Conservation (phyloP, 2,888 invertebrate species). For the Plusia festucae region DNA sequence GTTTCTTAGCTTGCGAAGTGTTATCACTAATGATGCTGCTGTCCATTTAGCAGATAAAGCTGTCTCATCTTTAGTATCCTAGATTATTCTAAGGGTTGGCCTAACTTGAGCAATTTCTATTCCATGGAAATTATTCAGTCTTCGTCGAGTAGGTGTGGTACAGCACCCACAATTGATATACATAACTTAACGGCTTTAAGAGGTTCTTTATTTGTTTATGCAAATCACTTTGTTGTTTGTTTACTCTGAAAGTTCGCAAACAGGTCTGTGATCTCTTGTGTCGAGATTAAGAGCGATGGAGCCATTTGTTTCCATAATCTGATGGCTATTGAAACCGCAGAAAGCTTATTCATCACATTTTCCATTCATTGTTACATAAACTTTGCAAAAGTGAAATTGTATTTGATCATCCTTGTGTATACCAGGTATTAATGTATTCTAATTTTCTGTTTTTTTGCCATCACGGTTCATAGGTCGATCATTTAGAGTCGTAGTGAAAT, state of each 20-base stretch:
- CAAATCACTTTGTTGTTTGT: constrained; percentile 17
- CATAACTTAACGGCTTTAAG: not conserved
- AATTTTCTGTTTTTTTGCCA: constrained; percentile 54
- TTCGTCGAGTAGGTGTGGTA: not conserved
- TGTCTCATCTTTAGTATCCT: constrained; percentile 5
- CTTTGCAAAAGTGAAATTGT: constrained; percentile 57
- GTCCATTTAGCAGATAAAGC: constrained; percentile 31
- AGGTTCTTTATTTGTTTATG: constrained; percentile 1
- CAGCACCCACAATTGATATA: not conserved
- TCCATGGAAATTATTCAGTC: constrained; percentile 1
- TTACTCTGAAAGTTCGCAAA: constrained; percentile 24
- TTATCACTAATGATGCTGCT: constrained; percentile 33
- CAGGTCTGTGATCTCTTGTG: constrained; percentile 20
- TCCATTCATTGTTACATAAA: constrained; percentile 40
- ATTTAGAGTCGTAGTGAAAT: constrained; percentile 48
- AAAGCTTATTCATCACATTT: constrained; percentile 41
- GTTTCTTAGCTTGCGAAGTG: constrained; percentile 18
- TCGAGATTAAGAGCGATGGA: constrained; percentile 37
- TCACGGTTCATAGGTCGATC: constrained; percentile 46
- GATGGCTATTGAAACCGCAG: constrained; percentile 41
- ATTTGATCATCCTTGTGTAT: constrained; percentile 42
- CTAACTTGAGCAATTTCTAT: not conserved
- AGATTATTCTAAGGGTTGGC: not conserved
- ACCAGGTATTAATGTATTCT: constrained; percentile 51
- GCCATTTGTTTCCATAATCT: constrained; percentile 29